Conservation (phyloP, 2,113 vertebrate genomes). For the Prochilodus magdalenae region DNA sequence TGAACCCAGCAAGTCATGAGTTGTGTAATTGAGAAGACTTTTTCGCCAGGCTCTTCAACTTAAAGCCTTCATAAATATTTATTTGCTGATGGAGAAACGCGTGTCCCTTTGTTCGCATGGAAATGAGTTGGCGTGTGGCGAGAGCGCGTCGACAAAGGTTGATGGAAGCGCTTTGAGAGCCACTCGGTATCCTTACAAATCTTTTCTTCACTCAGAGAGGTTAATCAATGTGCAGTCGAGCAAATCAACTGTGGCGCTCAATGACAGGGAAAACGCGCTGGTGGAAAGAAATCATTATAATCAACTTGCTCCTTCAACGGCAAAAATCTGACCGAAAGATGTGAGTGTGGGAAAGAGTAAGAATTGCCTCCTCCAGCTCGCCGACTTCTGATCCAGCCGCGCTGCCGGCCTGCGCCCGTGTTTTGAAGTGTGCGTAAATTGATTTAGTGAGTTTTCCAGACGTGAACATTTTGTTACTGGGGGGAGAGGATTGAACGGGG, state of each 20-base stretch:
- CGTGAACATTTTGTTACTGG: background rate
- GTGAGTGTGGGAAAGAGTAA: background rate
- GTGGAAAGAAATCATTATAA: conserved; percentile 45
- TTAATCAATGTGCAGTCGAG: conserved; percentile 57
- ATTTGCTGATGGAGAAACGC: conserved; percentile 32
- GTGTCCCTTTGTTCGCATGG: conserved; percentile 17
- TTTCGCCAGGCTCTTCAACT: conserved; percentile 14
- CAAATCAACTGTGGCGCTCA: conserved; percentile 33
- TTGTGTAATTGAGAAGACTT: conserved; percentile 38
- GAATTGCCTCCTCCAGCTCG: background rate
- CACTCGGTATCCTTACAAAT: conserved; percentile 37
- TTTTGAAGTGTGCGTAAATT: background rate
- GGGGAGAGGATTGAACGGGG: background rate
- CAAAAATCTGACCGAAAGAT: conserved; percentile 9
- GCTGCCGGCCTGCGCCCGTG: background rate
- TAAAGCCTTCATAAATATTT: conserved; percentile 52
- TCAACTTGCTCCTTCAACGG: conserved; percentile 25
- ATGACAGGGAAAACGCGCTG: conserved; percentile 29
- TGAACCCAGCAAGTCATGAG: conserved; percentile 18
- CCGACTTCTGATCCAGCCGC: background rate
- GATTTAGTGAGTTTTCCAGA: background rate
- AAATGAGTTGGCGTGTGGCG: conserved; percentile 44
- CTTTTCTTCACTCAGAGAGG: conserved; percentile 39
- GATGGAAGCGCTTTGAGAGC: conserved; percentile 51
- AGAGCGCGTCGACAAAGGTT: conserved; percentile 38